A percentile compares a stretch with the other conserved stretches of the same genome.
Evolutionary conservation across 2,888 invertebrate species (phyloP).

Genomic region (Agrotis exclamationis): DNA sequence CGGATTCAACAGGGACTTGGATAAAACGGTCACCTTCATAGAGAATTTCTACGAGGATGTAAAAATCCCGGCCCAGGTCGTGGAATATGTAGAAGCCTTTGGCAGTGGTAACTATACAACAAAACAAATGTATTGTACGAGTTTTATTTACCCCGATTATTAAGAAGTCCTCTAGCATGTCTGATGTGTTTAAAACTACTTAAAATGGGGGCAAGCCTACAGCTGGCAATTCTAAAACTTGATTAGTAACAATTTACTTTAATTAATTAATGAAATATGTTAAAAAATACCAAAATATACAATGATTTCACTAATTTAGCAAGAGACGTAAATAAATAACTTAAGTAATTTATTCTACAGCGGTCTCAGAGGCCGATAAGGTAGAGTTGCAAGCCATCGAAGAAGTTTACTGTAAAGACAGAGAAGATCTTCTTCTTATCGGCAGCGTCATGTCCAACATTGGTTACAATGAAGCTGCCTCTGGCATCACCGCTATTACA

Average conservation of each 20-base stretch:
- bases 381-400: conserved; percentile 92
- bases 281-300: too few relatives aligned
- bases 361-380: conserved; percentile 91
- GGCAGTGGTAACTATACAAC: conserved; percentile 92
- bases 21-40: conserved; percentile 86
- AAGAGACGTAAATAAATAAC: background rate
- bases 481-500: conserved; percentile 89
- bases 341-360: conserved; percentile 47
- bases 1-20: conserved; percentile 90
- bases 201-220: too few relatives aligned
- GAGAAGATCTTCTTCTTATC: conserved; percentile 91
- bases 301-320: background rate
- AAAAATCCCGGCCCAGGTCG: conserved; percentile 91
- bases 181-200: too few relatives aligned
- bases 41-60: conserved; percentile 92
- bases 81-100: conserved; percentile 96
- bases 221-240: too few relatives aligned
- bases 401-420: conserved; percentile 87
- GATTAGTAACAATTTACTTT: too few relatives aligned
- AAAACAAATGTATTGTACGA: background rate
- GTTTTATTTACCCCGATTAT: too few relatives aligned
- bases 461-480: conserved; percentile 78
- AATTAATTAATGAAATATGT: too few relatives aligned
- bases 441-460: conserved; percentile 83
- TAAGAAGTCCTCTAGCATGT: too few relatives aligned